phyloP scores from a whole-genome alignment of 2,113 vertebrate species.

The Phycodurus eques region DNA sequence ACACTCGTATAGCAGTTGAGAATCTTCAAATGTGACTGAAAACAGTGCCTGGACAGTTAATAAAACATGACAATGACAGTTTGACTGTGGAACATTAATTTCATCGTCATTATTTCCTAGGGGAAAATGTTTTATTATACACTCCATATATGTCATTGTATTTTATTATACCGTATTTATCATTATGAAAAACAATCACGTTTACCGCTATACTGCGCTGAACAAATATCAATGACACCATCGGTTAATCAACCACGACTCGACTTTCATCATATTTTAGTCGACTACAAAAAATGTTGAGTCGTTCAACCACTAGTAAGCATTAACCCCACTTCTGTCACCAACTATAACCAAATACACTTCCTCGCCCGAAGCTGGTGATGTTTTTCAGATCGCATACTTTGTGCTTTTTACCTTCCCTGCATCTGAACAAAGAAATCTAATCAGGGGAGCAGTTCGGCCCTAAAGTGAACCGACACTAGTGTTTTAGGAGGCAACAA shows the following conservation, averaged over 20 bases:
- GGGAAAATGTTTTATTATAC: too few relatives aligned
- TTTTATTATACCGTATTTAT: too few relatives aligned
- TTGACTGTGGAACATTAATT: too few relatives aligned
- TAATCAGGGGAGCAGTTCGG: conserved; percentile 27
- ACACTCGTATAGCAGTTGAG: too few relatives aligned
- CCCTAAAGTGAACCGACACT: conserved; percentile 1
- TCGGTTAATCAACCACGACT: neutral
- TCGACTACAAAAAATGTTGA: neutral
- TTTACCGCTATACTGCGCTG: neutral
- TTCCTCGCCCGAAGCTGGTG: neutral
- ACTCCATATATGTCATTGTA: too few relatives aligned
- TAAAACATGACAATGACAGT: too few relatives aligned
- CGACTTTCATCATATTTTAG: neutral
- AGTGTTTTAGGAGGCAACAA: conserved; percentile 23
- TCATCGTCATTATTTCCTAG: too few relatives aligned
- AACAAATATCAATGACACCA: neutral
- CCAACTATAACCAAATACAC: neutral
- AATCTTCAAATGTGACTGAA: too few relatives aligned
- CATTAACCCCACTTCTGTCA: neutral
- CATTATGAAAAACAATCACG: too few relatives aligned
- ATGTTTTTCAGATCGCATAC: neutral
- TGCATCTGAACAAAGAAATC: conserved; percentile 3
- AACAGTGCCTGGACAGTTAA: too few relatives aligned
- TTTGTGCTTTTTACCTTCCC: neutral
- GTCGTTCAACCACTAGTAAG: neutral